phyloP scores from a whole-genome alignment of 2,113 vertebrate genomes.

The Macquaria australasica region DNA sequence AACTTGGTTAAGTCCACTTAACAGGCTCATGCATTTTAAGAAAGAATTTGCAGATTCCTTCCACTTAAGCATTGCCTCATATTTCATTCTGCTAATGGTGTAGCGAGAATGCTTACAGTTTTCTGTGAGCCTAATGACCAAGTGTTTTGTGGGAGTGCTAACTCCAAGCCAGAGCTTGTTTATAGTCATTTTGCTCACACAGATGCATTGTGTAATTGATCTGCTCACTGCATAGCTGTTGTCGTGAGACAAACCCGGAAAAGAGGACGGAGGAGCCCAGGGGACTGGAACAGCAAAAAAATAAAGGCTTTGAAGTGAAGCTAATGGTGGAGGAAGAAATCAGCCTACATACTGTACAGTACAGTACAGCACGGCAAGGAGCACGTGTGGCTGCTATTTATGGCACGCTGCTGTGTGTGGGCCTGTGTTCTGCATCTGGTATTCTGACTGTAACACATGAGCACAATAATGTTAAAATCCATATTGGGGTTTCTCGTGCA shows the following conservation, averaged over 20 bases:
- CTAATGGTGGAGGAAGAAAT: slow-evolving; percentile 65
- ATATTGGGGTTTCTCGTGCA: neutral
- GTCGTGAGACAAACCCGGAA: slow-evolving; percentile 51
- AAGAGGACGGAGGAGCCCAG: slow-evolving; percentile 54
- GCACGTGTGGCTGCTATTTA: slow-evolving; percentile 55
- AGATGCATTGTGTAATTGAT: slow-evolving; percentile 51
- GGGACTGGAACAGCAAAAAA: slow-evolving; percentile 42
- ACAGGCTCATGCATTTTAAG: neutral
- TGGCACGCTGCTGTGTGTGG: slow-evolving; percentile 32
- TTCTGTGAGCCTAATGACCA: slow-evolving; percentile 13
- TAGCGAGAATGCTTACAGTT: neutral
- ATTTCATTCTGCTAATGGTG: neutral
- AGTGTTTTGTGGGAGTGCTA: slow-evolving; percentile 9
- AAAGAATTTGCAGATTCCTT: neutral
- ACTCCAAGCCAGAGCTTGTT: slow-evolving; percentile 25
- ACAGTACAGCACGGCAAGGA: slow-evolving; percentile 14
- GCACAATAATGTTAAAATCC: neutral
- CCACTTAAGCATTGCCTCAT: neutral
- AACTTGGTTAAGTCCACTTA: neutral
- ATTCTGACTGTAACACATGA: neutral
- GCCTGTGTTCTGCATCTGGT: slow-evolving; percentile 20
- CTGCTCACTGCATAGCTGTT: slow-evolving; percentile 29
- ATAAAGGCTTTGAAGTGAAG: slow-evolving; percentile 66
- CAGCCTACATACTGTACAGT: slow-evolving; percentile 64
- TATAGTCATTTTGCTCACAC: slow-evolving; percentile 25